Base-by-base conservation (phyloP, 2,797 vertebrate genomes). In the Sparus aurata region DNA sequence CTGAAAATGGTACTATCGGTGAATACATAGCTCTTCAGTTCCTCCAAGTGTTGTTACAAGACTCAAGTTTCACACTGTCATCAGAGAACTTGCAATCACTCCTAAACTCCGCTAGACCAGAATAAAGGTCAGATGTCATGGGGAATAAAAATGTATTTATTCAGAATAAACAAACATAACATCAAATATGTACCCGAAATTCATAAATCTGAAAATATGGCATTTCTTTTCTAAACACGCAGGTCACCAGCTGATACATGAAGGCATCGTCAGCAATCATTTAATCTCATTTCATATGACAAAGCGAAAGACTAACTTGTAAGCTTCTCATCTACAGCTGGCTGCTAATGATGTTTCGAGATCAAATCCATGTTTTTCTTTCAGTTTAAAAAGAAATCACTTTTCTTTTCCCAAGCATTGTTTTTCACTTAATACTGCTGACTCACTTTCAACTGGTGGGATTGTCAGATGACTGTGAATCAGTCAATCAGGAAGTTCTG, bases 101-200 rank as follows among this genome's bases (percentile, higher is more conserved):
- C 27, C 27, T 58, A 12, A 41, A 17, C 4, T 64, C 2, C 11
- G 52, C 52, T 13, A 8, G 20, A 89, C 52, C 12, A 10, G 20
- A 87, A 79, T 47, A 22, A 81, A 69, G 4, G 41, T 23, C 15
- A 55, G 17, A 60, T 54, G 22, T 70, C 20, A 66, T 23, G 49
- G 71, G 25, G 61, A 73, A 84, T 64, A 73, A 30, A 79, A 77
- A 41, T 49, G 43, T 13, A 64, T 87, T 90, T 89, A 83, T 85
- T 85, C 41, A 66, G 57, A 77, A 72, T 62, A 50, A 62, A 76
- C 47, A 74, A 34, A 82, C 5, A 47, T 47, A 66, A 16, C 25
- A 52, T 57, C 34, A 78, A 53, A 70, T 61, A 86, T 80, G 75
- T 69, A 67, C 52, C 20, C 54, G 12, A 45, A 68, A 7, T 16